These are phyloP conservation scores for Scomber colias DNA, from an alignment of 2,113 vertebrate species.

Conservation along the genomic window DNA sequence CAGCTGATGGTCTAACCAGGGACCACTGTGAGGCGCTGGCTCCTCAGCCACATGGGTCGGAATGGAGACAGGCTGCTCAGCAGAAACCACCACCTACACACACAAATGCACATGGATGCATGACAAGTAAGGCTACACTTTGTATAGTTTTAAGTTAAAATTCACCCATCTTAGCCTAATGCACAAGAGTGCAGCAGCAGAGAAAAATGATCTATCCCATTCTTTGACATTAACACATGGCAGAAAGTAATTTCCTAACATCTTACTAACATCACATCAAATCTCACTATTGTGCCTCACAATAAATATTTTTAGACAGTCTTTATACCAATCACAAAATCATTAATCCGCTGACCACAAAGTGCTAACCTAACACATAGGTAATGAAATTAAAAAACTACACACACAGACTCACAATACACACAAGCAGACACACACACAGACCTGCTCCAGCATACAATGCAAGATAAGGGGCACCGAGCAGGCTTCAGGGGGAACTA, in stretches of 20 bases:
- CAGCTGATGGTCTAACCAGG: constrained; percentile 78
- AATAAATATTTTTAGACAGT: too few species aligned
- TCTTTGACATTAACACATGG: too few species aligned
- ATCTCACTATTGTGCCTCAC: too few species aligned
- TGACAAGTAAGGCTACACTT: not conserved
- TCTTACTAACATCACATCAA: too few species aligned
- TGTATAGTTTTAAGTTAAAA: too few species aligned
- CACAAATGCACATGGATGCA: constrained; percentile 1
- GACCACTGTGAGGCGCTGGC: constrained; percentile 23
- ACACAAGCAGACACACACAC: not conserved
- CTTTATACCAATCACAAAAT: too few species aligned
- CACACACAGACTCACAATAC: not conserved
- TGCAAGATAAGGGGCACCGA: constrained; percentile 90
- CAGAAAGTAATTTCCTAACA: too few species aligned
- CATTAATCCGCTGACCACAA: not conserved
- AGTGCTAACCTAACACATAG: not conserved
- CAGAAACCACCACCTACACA: constrained; percentile 87
- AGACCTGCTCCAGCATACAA: constrained; percentile 93
- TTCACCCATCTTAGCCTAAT: too few species aligned
- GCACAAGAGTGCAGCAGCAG: too few species aligned
- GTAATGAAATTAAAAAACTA: too few species aligned
- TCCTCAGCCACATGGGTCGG: constrained; percentile 49
- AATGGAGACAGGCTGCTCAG: constrained; percentile 76
- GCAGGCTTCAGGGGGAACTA: constrained; percentile 86
- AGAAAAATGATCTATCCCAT: too few species aligned